Conservation (phyloP, 64 coral and sea anemone species). For the Platygyra sinensis region DNA sequence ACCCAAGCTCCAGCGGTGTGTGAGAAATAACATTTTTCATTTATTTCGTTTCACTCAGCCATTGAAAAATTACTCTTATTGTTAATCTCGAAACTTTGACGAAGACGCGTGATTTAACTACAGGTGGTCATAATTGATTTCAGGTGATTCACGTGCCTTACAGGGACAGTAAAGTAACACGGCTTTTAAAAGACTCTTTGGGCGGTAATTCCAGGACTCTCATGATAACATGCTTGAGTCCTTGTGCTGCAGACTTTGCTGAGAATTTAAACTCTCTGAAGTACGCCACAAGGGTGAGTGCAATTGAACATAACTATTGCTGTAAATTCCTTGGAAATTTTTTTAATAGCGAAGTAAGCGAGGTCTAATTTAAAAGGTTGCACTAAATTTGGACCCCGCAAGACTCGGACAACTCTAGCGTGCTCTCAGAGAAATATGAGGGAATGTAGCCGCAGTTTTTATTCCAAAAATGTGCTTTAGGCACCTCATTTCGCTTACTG, state of each 20-base stretch:
- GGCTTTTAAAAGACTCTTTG: slow-evolving; percentile 87
- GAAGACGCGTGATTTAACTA: too few relatives aligned
- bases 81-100: too few relatives aligned
- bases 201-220: slow-evolving; percentile 93
- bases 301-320: background rate
- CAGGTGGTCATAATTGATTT: background rate
- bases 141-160: slow-evolving; percentile 86
- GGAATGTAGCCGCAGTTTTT: background rate
- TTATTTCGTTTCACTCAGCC: too few relatives aligned
- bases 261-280: slow-evolving; percentile 97
- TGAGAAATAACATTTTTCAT: too few relatives aligned
- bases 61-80: too few relatives aligned
- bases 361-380: too few relatives aligned
- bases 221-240: slow-evolving; percentile 96
- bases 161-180: slow-evolving; percentile 95
- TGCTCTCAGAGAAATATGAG: slow-evolving; percentile 9
- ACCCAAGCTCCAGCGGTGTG: too few relatives aligned
- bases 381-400: slow-evolving; percentile 2
- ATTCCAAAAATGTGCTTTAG: background rate
- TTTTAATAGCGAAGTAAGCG: too few relatives aligned
- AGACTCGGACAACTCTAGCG: slow-evolving; percentile 20
- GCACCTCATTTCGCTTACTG: background rate
- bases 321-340: too few relatives aligned
- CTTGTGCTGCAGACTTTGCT: slow-evolving; percentile 90
- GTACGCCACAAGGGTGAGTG: slow-evolving; percentile 94